Base-by-base conservation (phyloP, 2,797 vertebrate genomes). In the Rachycentron canadum region DNA sequence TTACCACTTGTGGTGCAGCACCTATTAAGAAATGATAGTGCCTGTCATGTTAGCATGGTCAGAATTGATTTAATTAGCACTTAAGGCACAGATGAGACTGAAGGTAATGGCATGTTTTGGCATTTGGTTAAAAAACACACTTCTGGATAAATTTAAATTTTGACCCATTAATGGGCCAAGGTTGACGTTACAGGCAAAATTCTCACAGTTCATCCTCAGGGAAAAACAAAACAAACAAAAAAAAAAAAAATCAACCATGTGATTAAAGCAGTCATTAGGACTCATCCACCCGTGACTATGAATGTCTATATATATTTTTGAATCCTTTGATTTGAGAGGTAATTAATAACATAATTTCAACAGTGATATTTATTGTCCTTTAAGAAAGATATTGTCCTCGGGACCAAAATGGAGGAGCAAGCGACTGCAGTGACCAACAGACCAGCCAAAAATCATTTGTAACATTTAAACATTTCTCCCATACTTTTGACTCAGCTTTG, bases 351-450 rank as follows among this genome's bases (percentile, higher is more conserved):
- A n/a, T n/a, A n/a, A n/a, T n/a, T n/a, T n/a, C n/a, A 52, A 26
- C 50, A 52, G 23, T 52, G 13, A 25, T 26, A 53, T 28, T 28
- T 36, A 41, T 32, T 62, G 11, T 8, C 16, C n/a, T 17, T 30
- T 64, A 4, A 36, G 9, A 17, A 59, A 57, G 14, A 64, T 28
- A 23, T 78, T 28, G 80, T 11, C 36, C 30, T n/a, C 38, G 38
- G 21, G 53, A 57, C 38, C 34, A 50, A 55, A 75, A 16, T 16
- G n/a, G 7, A 63, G 19, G 28, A 13, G 11, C 2, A 10, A n/a
- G 40, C 4, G 0, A 56, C 47, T 40, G 16, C 56, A 28, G 21
- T 0, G 0, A 34, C 13, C 14, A 64, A 23, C 57, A 59, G 3
- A 63, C 4, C n/a, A 40, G 19, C 28, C 49, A 40, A 32, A 59